phyloP scores from a whole-genome alignment of 2,113 vertebrate genomes.

The Coregonus clupeaformis region DNA sequence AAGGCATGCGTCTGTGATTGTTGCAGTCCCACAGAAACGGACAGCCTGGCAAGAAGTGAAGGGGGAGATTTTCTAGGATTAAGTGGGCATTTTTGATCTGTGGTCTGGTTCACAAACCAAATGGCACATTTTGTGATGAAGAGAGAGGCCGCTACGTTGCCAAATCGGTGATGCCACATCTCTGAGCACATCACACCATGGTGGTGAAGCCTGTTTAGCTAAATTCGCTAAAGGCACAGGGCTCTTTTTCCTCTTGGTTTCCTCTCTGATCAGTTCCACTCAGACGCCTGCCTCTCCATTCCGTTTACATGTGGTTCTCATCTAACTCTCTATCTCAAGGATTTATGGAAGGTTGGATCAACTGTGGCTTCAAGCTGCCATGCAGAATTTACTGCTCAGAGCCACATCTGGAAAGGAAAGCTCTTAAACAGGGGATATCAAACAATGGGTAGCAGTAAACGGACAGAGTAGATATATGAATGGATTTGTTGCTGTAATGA shows the following conservation, averaged over 20 bases:
- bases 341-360: slow-evolving; percentile 76
- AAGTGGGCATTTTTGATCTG: slow-evolving; percentile 73
- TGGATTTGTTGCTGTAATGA: too few species aligned
- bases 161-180: slow-evolving; percentile 48
- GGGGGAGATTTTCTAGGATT: slow-evolving; percentile 69
- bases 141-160: slow-evolving; percentile 54
- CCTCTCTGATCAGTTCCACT: slow-evolving; percentile 29
- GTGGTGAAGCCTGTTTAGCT: slow-evolving; percentile 41
- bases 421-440: slow-evolving; percentile 54
- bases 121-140: slow-evolving; percentile 71
- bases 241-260: slow-evolving; percentile 16
- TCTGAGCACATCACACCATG: not conserved
- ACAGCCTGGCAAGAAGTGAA: slow-evolving; percentile 57
- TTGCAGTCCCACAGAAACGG: slow-evolving; percentile 67
- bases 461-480: not conserved
- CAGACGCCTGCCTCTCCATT: slow-evolving; percentile 19
- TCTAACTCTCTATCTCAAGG: slow-evolving; percentile 61
- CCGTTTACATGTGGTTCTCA: slow-evolving; percentile 71
- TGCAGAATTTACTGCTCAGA: slow-evolving; percentile 58
- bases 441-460: slow-evolving; percentile 46
- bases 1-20: slow-evolving; percentile 65
- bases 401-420: slow-evolving; percentile 45
- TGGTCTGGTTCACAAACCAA: slow-evolving; percentile 65
- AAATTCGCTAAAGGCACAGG: slow-evolving; percentile 39
- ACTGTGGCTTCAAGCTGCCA: slow-evolving; percentile 66